Base-by-base conservation (phyloP, 2,888 invertebrate species). In the Ophion costatus region DNA sequence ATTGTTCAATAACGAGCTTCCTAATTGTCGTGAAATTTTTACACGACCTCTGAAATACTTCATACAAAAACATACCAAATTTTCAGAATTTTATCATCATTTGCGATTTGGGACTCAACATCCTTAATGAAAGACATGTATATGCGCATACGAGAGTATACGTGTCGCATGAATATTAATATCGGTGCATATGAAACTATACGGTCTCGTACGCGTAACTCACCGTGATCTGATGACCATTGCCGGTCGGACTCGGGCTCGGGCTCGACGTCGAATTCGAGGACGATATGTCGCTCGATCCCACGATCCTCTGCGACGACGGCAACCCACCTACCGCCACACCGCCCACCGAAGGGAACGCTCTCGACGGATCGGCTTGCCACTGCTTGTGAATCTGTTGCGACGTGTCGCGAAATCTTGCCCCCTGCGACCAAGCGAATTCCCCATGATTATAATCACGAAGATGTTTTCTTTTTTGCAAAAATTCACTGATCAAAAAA, bases 311-410 rank as follows among this genome's bases (percentile, higher is more conserved):
- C 20, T 73, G 76, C 24, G 87, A 76, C 56, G 81, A 71, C 57
- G 78, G 84, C 22, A 77, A 45, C 7, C 57, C 73, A 86, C 81
- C 84, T 84, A 79, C 84, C 10, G 86, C 45, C 45, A 45, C 88
- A 69, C 90, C 90, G 82, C 91, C 92, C 66, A 93, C 93, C n/a
- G 93, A 93, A 51, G 93, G 93, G 86, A 93, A 93, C 61, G 93
- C 92, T 86, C 93, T 88, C 4, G 91, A 85, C 33, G 93, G 93
- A 87, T 93, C 95, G 86, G 95, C 95, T 71, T 95, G 94, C 96
- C 96, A 96, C 91, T 96, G 95, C 86, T 96, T 95, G 92, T 96
- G 96, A 86, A 96, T 96, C 92, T 96, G 96, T 95, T 96, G 96
- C 91, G 96, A 96, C 80, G 96, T 96, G 93, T 96, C 96, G 88